phyloP scores from a whole-genome alignment of 2,113 vertebrate species.

The Mormoops blainvillei region DNA sequence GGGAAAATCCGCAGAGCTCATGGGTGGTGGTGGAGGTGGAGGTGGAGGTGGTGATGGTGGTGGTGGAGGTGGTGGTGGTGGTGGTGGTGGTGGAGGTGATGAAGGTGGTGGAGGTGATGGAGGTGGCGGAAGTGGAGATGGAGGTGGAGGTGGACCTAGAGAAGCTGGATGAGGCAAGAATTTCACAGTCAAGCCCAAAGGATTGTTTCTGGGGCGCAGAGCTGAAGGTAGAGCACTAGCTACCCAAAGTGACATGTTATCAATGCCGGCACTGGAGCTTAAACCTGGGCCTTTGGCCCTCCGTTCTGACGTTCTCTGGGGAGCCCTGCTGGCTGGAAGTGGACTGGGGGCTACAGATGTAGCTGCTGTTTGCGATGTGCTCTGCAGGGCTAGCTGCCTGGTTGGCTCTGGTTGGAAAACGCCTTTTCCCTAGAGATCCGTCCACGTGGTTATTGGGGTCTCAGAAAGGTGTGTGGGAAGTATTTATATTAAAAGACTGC shows the following conservation, averaged over 20 bases:
- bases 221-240: not conserved
- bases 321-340: not conserved
- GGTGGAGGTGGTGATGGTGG: accelerated
- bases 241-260: not conserved
- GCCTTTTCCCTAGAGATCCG: not conserved
- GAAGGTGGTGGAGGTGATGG: not conserved
- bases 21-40: accelerated
- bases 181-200: not conserved
- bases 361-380: not conserved
- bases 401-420: not conserved
- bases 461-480: not conserved
- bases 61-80: not conserved
- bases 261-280: not conserved
- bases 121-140: too few species aligned
- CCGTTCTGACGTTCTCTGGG: not conserved
- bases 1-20: not conserved
- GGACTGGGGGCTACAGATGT: not conserved
- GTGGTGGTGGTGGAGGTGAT: too few species aligned
- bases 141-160: not conserved
- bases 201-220: not conserved
- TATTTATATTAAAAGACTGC: not conserved
- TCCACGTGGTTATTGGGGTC: not conserved
- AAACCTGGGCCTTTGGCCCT: too few species aligned
- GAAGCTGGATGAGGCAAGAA: not conserved
- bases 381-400: not conserved